Percentiles rank a stretch among this genome's conserved stretches.
Evolutionary conservation across 92 coral and sea anemone genomes (phyloP).

Genomic region (Zoanthus sociatus): DNA sequence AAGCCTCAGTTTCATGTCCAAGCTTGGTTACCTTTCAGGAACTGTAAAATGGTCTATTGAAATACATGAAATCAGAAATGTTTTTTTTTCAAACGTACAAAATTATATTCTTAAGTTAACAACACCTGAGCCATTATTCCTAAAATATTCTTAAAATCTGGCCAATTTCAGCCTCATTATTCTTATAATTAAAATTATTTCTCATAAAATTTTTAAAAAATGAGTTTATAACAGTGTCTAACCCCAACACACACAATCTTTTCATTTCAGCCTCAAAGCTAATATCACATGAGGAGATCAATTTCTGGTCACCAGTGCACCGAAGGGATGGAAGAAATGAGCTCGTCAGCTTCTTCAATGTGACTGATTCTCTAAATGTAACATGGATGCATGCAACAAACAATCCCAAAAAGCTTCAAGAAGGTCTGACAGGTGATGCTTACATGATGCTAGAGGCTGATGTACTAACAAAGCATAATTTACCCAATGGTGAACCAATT

Average conservation of each 20-base stretch:
- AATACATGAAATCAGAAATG: too few relatives aligned
- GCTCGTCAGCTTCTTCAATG: conserved; percentile 51
- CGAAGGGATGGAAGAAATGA: conserved; percentile 34
- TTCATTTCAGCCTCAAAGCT: background rate
- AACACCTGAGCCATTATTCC: too few relatives aligned
- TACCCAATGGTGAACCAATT: conserved; percentile 68
- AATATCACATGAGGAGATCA: background rate
- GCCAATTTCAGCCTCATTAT: too few relatives aligned
- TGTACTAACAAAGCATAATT: conserved; percentile 61
- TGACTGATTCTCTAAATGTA: conserved; percentile 68
- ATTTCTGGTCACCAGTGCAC: conserved; percentile 16
- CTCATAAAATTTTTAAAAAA: too few relatives aligned
- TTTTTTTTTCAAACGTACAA: too few relatives aligned
- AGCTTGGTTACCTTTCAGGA: too few relatives aligned
- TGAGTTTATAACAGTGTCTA: too few relatives aligned
- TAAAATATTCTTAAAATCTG: too few relatives aligned
- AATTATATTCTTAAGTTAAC: too few relatives aligned
- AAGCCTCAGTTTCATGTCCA: too few relatives aligned
- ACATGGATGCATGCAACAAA: conserved; percentile 96
- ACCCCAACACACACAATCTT: background rate
- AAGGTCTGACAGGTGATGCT: conserved; percentile 58
- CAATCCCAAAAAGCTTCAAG: conserved; percentile 68
- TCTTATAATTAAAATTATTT: too few relatives aligned
- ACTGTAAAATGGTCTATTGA: too few relatives aligned
- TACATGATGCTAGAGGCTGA: conserved; percentile 94